phyloP scores from a whole-genome alignment of 2,797 vertebrate species.

The Nasua narica region DNA sequence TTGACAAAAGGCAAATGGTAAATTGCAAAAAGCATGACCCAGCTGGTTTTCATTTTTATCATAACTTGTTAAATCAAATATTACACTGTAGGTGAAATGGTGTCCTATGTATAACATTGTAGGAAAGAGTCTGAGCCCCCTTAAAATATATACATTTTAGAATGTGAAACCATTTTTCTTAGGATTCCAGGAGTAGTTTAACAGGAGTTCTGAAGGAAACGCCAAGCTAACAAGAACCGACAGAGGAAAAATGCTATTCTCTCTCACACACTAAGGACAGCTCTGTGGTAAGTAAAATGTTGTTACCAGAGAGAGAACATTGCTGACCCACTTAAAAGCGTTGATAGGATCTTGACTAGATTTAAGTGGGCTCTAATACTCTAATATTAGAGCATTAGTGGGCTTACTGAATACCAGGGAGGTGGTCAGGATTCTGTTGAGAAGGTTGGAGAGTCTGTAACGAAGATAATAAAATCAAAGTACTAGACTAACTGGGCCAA shows the following conservation, averaged over 20 bases:
- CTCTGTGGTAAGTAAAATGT: neutral
- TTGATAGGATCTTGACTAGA: neutral
- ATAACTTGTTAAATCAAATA: neutral
- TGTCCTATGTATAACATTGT: neutral
- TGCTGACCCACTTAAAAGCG: neutral
- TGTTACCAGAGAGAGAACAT: neutral
- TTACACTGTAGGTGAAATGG: neutral
- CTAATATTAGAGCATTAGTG: neutral
- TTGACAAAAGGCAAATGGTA: neutral
- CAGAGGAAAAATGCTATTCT: neutral
- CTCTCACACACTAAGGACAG: neutral
- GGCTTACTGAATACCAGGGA: neutral
- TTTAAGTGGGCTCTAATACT: neutral
- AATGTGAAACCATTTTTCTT: neutral
- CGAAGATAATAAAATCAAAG: neutral
- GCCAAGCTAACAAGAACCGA: neutral
- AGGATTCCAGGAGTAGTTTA: neutral
- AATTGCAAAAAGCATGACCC: neutral
- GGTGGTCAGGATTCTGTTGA: neutral
- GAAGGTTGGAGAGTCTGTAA: neutral
- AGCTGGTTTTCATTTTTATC: neutral
- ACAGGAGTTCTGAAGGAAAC: neutral
- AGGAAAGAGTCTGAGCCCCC: neutral
- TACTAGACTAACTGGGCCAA: neutral
- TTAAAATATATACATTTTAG: neutral